Evolutionary conservation across 92 coral and sea anemone species (phyloP), one percentile per base, ranked within the genome.

Genomic region (Bergia sp.): DNA sequence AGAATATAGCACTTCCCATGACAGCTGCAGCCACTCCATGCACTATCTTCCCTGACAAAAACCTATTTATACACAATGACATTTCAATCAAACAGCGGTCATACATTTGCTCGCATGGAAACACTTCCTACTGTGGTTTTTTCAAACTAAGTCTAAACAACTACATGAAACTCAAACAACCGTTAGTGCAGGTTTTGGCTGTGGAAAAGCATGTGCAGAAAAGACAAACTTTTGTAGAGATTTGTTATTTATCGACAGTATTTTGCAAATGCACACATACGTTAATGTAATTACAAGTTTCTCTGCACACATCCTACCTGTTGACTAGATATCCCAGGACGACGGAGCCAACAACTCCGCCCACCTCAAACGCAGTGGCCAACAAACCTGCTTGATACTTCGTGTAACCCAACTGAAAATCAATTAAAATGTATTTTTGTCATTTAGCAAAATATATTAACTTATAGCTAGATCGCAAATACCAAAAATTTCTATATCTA

Each of bases 281-380:
- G 29, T 29, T 29, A 29, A 29, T 29, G 29, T 29, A 29, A 29
- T 29, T 29, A 29, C 29, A 61, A 61, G 40, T 38, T 4, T 37
- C 38, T 21, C 38, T 8, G 77, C 77, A 61, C 69, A 61, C 29
- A 61, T 61, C 7, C 81, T 77, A 97, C 99, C 96, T 90, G 93
- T 91, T 92, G 4, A 96, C 92, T 37, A 95, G 78, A 89, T 94
- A 71, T 37, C 99, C 99, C 83, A 97, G 90, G 73, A 90, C 80
- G 40, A 93, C 96, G 76, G 99, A 93, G n/a, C 99, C 99, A 82
- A 89, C 88, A 55, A 97, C 98, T 86, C 99, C 99, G 58, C 99
- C 99, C 73, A 97, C 90, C 90, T 97, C 99, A 94, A 97, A 97
- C 43, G 94, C 95, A 20, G 99, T 97, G 57, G 99, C 96, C 89